Base-by-base conservation (phyloP, 1,140 invertebrate genomes). In the Temnothorax longispinosus region DNA sequence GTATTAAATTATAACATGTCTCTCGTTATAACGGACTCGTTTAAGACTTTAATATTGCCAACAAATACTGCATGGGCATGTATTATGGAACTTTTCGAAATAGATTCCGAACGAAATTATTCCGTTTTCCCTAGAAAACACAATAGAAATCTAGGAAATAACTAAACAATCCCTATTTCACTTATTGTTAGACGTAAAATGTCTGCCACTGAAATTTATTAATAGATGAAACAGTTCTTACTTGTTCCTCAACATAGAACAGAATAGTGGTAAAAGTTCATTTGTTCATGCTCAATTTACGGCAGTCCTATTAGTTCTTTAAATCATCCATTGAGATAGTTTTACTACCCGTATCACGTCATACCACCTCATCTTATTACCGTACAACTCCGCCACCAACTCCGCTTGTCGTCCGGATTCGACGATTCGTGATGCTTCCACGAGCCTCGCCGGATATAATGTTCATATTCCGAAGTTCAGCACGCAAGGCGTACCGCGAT, bases 401-500 rank as follows among this genome's bases (percentile, higher is more conserved):
- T 44, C 18, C 18, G 80, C 67, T 71, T 60, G 80, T 84, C 80
- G 44, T 84, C 54, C 80, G 54, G 8, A 10, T 81, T 71, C 54
- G 80, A 71, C 69, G 69, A 62, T 35, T 75, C 80, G 69, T 50
- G 69, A 62, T 75, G 54, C 69, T 44, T 74, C 69, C 80, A 41
- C 69, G 35, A 65, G 60, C 60, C 32, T 52, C 32, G 41, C 69
- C 80, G 80, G 67, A 84, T 74, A 27, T 47, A 82, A 74, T 89
- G 86, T 87, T 92, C 89, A 81, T 87, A 89, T 65, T 88, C 71
- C 64, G 69, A 77, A 87, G 77, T 75, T 86, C 56, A 90, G 65
- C 90, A 80, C 81, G 86, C 89, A 56, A 88, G 67, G 85, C 85
- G 89, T 60, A 52, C 72, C 56, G 69, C 35, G 38, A 54, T 21